Base-by-base conservation (phyloP, 2,888 invertebrate species). In the Sphaerophoria rueppellii region DNA sequence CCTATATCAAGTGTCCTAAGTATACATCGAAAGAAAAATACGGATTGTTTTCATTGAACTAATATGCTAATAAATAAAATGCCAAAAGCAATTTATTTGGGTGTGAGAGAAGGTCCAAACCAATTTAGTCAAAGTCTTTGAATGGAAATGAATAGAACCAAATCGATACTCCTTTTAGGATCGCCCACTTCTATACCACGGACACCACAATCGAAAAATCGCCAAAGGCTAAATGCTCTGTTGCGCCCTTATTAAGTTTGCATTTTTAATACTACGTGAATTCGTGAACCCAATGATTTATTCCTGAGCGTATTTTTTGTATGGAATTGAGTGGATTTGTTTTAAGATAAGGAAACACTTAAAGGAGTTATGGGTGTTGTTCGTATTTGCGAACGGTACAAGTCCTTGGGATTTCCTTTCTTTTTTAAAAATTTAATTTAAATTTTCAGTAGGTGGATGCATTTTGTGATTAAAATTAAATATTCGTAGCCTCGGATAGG, bases 51-150 rank as follows among this genome's bases (percentile, higher is more conserved):
- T 75, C 67, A 61, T 80, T 83, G 69, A 75, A 79, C 83, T 83
- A 79, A 83, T 83, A 83, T 83, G 83, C 83, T 80, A 83, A 83
- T 83, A 83, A 83, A 83, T 80, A 83, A 80, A 83, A 80, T 61
- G 70, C 75, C 83, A 55, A 32, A 37, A 76, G 81, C 76, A 67
- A 6, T 46, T 50, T 63, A 48, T 63, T 63, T 14, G 52, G 48
- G 37, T 24, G 60, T 52, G 40, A 55, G 46, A 50, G 16, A 40
- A n/a, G 35, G 50, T 12, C 57, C 52, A 40, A 67, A 54, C n/a
- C 67, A 67, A 43, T 67, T 67, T 54, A 12, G 54, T 54, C 54
- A 54, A 67, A 40, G 54, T 32, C 24, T 54, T 67, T 24, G 24
- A 24, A 24, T 24, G 24, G 24, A 6, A 4, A 24, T 67, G 67